Evolutionary conservation across 2,888 invertebrate genomes (phyloP).

Genomic region (Oligia latruncula): DNA sequence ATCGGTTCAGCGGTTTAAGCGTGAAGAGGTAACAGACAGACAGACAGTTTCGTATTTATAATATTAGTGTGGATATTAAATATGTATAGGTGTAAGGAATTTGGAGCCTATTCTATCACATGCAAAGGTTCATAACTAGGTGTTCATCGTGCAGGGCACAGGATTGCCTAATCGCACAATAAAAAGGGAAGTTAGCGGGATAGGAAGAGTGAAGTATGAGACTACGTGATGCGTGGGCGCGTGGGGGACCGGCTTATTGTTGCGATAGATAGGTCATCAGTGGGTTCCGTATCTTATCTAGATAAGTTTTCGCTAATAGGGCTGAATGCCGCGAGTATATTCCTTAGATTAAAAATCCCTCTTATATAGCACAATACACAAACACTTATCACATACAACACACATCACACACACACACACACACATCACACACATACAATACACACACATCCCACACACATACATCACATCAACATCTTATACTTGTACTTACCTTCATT

Average conservation of each 20-base stretch:
- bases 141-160: background rate
- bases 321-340: background rate
- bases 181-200: background rate
- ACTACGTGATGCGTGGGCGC: constrained; percentile 2
- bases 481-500: too few species aligned
- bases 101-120: background rate
- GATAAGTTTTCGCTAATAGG: background rate
- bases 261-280: background rate
- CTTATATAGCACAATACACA: background rate
- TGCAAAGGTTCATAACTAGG: background rate
- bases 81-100: background rate
- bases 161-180: background rate
- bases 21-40: too few species aligned
- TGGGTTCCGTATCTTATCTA: background rate
- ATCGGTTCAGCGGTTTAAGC: too few species aligned
- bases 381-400: background rate
- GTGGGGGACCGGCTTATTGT: constrained; percentile 6
- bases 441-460: too few species aligned
- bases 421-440: too few species aligned
- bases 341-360: background rate
- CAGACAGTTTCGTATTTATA: too few species aligned
- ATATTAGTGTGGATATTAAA: too few species aligned
- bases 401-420: too few species aligned
- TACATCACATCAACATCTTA: too few species aligned
- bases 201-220: background rate